Base-by-base conservation (phyloP, 2,797 vertebrate species). In the Spea hammondii region DNA sequence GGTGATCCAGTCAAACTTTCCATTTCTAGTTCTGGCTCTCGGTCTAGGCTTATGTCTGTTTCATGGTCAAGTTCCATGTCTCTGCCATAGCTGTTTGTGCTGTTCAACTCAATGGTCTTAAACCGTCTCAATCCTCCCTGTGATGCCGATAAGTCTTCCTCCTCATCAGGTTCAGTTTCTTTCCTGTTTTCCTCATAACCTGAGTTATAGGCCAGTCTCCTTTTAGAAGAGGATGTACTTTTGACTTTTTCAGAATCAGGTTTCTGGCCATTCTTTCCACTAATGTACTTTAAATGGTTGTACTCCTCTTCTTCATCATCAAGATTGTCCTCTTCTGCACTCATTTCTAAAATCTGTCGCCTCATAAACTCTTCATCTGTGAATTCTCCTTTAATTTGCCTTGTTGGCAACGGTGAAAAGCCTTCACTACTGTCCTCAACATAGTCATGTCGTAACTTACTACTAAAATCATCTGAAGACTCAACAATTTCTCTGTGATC, bases 61-160 rank as follows among this genome's bases (percentile, higher is more conserved):
- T 96, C 96, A 79, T 93, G 93, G 80, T 91, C 91, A 74, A 96
- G 90, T 85, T 98, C 98, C 86, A 96, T 94, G 65, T 98, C 97
- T 67, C 94, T 93, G 80, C 92, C 88, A 0, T 95, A 99, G 84
- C 94, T 93, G 17, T 94, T 97, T 0, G 97, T 97, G 86, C 96
- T 98, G 87, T 99, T 99, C 82, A 99, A 88, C 82, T 99, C 97
- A 1, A 99, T 99, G n/a, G 98, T 99, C 87, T 99, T 99, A 89
- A 99, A 99, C 76, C 97, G 93, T 7, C 98, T 91, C 73, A 99
- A 91, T 1, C 98, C 97, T 0, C 97, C 97, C 86, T 99, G 97
- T 5, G 95, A 93, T 0, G 94, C 93, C 84, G 94, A 93, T 57
- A 93, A 78, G 70, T 95, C 90, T 0, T 97, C 95, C 0, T 93